Evolutionary conservation across 2,113 vertebrate genomes (phyloP).

Genomic region (Galeopterus variegatus): DNA sequence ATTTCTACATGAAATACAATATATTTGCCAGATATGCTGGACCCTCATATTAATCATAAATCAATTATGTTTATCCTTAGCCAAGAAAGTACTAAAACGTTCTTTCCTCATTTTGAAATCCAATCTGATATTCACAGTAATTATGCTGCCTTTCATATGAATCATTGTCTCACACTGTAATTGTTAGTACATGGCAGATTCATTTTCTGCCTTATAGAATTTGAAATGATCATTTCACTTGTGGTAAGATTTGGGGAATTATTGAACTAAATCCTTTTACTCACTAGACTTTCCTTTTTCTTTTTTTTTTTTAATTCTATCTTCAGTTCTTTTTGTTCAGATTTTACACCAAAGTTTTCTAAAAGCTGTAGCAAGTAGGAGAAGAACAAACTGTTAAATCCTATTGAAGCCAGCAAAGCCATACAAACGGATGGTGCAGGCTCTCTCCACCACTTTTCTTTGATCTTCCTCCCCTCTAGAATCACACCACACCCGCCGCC

Average conservation of each 20-base stretch:
- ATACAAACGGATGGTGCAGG: background rate
- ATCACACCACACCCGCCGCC: background rate
- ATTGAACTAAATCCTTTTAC: constrained; percentile 84
- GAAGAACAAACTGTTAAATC: constrained; percentile 49
- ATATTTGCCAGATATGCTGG: constrained; percentile 85
- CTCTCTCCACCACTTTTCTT: background rate
- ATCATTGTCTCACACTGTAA: constrained; percentile 74
- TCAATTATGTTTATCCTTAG: constrained; percentile 86
- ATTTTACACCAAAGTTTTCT: constrained; percentile 73
- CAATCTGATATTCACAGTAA: constrained; percentile 84
- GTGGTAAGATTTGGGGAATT: constrained; percentile 72
- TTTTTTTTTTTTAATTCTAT: constrained; percentile 43
- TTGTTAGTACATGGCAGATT: constrained; percentile 71
- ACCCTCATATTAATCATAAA: constrained; percentile 87
- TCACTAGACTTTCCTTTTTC: constrained; percentile 76
- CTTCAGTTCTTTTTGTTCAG: constrained; percentile 76
- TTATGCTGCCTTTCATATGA: constrained; percentile 81
- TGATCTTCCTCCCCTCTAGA: background rate
- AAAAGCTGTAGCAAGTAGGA: constrained; percentile 48
- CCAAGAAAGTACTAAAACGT: constrained; percentile 84
- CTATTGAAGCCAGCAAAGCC: constrained; percentile 17
- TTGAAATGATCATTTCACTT: constrained; percentile 81
- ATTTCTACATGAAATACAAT: constrained; percentile 86
- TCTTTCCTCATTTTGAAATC: constrained; percentile 85
- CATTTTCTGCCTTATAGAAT: constrained; percentile 72